A percentile compares a stretch with the other conserved stretches of the same genome.
phyloP scores from a whole-genome alignment of 2,797 vertebrate species.

The Falco concolor region DNA sequence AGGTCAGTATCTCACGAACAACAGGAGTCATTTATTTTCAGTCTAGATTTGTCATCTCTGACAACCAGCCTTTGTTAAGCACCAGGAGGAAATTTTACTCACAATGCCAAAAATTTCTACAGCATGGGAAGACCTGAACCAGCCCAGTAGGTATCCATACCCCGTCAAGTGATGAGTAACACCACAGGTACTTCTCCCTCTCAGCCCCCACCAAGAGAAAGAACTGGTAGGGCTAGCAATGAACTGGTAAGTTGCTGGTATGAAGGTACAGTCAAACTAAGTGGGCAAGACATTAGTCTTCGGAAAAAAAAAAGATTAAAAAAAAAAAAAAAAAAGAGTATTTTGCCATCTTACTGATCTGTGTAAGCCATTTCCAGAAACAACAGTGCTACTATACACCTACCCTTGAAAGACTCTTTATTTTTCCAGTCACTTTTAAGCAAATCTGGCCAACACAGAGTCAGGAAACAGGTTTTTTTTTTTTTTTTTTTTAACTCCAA shows the following conservation, averaged over 20 bases:
- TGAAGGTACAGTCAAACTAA: not conserved
- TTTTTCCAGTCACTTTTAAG: not conserved
- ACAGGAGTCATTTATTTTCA: not conserved
- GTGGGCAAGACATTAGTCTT: no score
- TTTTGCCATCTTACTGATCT: not conserved
- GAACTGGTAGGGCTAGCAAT: not conserved
- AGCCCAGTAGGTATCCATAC: not conserved
- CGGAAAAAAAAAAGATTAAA: no score
- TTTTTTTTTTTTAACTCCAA: not conserved
- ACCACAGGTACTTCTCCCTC: not conserved
- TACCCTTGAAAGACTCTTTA: not conserved
- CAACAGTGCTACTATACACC: not conserved
- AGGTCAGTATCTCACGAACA: not conserved
- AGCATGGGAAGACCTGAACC: not conserved
- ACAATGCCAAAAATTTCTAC: not conserved
- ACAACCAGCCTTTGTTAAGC: not conserved
- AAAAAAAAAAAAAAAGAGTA: no score
- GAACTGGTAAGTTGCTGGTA: not conserved
- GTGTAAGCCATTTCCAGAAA: not conserved
- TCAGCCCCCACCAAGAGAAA: not conserved
- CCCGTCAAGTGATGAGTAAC: not conserved
- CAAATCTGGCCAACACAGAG: not conserved
- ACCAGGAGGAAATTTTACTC: not conserved
- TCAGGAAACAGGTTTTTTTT: not conserved
- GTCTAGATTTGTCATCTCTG: not conserved